Conservation (phyloP, 1,140 invertebrate genomes). For the Nymphalis io region DNA sequence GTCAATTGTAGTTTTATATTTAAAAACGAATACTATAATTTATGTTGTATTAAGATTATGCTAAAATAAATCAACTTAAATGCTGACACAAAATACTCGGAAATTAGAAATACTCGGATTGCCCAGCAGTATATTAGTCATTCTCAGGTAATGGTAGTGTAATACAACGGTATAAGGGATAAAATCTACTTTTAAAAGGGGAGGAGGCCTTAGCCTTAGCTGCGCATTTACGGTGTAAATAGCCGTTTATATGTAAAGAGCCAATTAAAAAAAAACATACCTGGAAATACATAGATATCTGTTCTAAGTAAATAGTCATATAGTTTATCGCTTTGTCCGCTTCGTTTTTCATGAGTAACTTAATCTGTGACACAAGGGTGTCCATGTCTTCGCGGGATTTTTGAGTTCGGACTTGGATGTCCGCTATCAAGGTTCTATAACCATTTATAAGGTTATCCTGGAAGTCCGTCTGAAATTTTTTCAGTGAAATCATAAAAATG, state of each 20-base stretch:
- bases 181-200: too few species aligned
- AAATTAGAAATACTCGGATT: too few species aligned
- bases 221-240: neutral
- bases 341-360: constrained; percentile 76
- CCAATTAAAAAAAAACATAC: constrained; percentile 36
- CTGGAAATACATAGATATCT: constrained; percentile 76
- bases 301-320: constrained; percentile 76
- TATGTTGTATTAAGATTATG: too few species aligned
- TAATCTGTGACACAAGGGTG: constrained; percentile 75
- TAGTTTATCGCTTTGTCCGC: constrained; percentile 76
- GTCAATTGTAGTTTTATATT: neutral
- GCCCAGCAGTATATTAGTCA: too few species aligned
- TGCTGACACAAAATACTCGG: too few species aligned
- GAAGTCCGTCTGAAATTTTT: constrained; percentile 60
- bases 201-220: too few species aligned
- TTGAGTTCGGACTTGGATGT: constrained; percentile 71
- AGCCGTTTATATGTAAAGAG: neutral
- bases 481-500: too few species aligned
- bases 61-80: too few species aligned
- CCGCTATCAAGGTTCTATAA: constrained; percentile 68
- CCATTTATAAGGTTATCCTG: constrained; percentile 77
- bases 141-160: too few species aligned
- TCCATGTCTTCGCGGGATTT: constrained; percentile 76
- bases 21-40: neutral
- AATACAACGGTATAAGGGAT: too few species aligned